These are phyloP conservation scores for Microplitis deprimator DNA, from an alignment of 2,888 invertebrate species.

Conservation along the genomic window DNA sequence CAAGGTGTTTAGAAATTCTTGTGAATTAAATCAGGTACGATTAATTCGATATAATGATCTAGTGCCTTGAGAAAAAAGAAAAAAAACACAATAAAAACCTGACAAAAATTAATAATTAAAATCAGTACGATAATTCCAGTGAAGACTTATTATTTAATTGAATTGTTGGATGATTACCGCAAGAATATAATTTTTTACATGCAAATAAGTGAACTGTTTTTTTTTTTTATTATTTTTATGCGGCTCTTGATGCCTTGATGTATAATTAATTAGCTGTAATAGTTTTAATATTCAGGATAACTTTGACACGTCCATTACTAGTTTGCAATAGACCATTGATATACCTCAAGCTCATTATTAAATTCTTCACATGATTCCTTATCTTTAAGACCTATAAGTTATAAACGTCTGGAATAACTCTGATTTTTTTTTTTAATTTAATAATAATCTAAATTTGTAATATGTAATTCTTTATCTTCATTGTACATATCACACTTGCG, in stretches of 20 bases:
- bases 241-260: not conserved
- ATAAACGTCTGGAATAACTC: slow-evolving; percentile 50
- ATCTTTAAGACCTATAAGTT: slow-evolving; percentile 38
- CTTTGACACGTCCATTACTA: slow-evolving; percentile 30
- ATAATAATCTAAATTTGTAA: slow-evolving; percentile 60
- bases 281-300: slow-evolving; percentile 32
- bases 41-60: slow-evolving; percentile 2
- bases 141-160: not conserved
- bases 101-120: not conserved
- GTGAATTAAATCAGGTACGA: not conserved
- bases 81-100: slow-evolving; percentile 13
- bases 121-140: not conserved
- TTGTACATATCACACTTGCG: slow-evolving; percentile 61
- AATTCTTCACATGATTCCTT: slow-evolving; percentile 47
- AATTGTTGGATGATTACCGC: not conserved
- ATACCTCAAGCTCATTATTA: slow-evolving; percentile 51
- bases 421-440: slow-evolving; percentile 57
- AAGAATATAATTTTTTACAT: not conserved
- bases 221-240: slow-evolving; percentile 19
- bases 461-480: slow-evolving; percentile 57
- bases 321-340: slow-evolving; percentile 50
- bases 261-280: not conserved
- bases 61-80: not conserved
- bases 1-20: not conserved
- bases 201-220: slow-evolving; percentile 5